Conservation (phyloP, 1,140 invertebrate genomes). For the Leucophenga varia region DNA sequence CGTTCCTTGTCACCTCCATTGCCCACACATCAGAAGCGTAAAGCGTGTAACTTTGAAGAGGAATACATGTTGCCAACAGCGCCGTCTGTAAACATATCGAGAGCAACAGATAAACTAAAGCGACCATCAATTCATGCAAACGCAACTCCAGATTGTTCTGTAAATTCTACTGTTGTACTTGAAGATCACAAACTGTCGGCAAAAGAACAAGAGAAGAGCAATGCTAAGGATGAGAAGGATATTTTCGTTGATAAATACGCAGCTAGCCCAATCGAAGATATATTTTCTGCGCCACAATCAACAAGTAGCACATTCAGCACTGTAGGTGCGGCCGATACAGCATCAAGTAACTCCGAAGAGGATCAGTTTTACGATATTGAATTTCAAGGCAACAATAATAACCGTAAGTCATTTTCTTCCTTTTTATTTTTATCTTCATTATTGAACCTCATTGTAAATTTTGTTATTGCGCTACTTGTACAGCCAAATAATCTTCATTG, state of each 20-base stretch:
- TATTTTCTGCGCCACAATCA: constrained; percentile 1
- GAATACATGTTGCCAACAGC: too few relatives aligned
- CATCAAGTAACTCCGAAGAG: not conserved
- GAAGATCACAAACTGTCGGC: constrained; percentile 38
- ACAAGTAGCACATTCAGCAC: not conserved
- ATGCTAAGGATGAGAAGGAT: constrained; percentile 45
- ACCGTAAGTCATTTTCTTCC: constrained; percentile 11
- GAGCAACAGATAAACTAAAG: constrained; percentile 9
- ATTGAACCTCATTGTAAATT: too few relatives aligned
- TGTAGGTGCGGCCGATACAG: not conserved
- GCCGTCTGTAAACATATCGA: too few relatives aligned
- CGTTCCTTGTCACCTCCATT: constrained; percentile 4
- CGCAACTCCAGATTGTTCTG: not conserved
- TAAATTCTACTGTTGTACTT: constrained; percentile 23
- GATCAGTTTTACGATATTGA: constrained; percentile 5
- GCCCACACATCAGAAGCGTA: constrained; percentile 12
- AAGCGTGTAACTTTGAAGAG: too few relatives aligned
- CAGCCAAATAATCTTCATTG: too few relatives aligned
- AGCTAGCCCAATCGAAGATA: constrained; percentile 12
- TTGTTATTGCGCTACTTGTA: too few relatives aligned
- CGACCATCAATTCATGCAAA: constrained; percentile 26
- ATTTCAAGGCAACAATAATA: constrained; percentile 8
- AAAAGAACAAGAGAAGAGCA: constrained; percentile 39
- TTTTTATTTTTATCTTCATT: too few relatives aligned
- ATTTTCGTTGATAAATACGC: constrained; percentile 9